A percentile compares a stretch with the other conserved stretches of the same genome.
phyloP scores from a whole-genome alignment of 2,888 invertebrate species.

The Nemoura dubitans region DNA sequence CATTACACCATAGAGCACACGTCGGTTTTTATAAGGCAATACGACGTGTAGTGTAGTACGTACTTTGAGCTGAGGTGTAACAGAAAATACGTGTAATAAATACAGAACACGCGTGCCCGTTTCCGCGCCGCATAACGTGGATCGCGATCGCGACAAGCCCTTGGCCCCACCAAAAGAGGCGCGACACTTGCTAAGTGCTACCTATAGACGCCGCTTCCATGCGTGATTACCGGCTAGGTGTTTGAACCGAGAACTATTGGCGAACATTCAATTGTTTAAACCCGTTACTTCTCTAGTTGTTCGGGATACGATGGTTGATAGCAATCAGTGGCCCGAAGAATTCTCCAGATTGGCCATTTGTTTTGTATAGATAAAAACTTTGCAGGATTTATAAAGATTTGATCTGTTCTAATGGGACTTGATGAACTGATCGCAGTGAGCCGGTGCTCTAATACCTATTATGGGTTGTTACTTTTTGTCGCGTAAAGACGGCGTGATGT shows the following conservation, averaged over 20 bases:
- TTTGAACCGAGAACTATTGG: not conserved
- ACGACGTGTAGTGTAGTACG: not conserved
- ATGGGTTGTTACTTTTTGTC: not conserved
- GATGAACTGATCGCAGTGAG: not conserved
- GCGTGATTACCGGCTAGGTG: not conserved
- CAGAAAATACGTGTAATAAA: not conserved
- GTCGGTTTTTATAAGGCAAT: not conserved
- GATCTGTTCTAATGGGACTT: not conserved
- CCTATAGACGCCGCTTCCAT: not conserved
- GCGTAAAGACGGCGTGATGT: not conserved
- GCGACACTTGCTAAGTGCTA: not conserved
- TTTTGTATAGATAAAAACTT: not conserved
- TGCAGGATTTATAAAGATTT: not conserved
- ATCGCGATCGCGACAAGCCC: not conserved
- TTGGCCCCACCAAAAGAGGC: not conserved
- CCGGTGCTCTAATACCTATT: not conserved
- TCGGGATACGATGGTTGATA: not conserved
- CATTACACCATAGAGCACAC: not conserved
- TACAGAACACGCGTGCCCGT: not conserved
- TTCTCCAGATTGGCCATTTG: not conserved
- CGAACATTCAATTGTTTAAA: not conserved
- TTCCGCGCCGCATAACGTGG: not conserved
- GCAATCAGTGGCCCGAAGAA: not conserved
- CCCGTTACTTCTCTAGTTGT: not conserved
- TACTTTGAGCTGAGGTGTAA: not conserved